A percentile compares a stretch with the other conserved stretches of the same genome.
Conservation (phyloP, 2,888 invertebrate genomes). For the Rotaria magnacalcarata region DNA sequence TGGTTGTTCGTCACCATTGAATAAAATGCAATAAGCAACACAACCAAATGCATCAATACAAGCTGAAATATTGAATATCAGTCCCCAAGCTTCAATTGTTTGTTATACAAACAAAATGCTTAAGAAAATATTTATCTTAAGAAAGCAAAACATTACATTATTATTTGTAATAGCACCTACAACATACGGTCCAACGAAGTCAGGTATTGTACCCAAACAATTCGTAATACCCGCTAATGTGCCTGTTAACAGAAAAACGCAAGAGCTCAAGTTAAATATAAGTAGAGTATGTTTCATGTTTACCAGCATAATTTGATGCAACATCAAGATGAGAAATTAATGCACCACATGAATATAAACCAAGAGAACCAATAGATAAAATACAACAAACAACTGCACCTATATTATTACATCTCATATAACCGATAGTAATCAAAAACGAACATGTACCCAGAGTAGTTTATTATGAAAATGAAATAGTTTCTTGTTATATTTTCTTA, state of each 20-base stretch:
- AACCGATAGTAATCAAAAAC: not conserved
- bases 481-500: not conserved
- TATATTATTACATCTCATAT: not conserved
- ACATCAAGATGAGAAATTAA: constrained; percentile 4
- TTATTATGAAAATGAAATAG: not conserved
- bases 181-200: constrained; percentile 39
- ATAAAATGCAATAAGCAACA: constrained; percentile 37
- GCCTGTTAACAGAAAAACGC: not conserved
- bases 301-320: constrained; percentile 12
- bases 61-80: constrained; percentile 38
- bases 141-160: not conserved
- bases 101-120: constrained; percentile 13
- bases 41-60: constrained; percentile 39
- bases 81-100: constrained; percentile 40
- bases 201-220: constrained; percentile 42
- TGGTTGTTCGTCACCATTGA: constrained; percentile 35
- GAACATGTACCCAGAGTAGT: not conserved
- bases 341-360: not conserved
- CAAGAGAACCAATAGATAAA: not conserved
- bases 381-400: constrained; percentile 14
- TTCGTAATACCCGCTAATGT: constrained; percentile 42
- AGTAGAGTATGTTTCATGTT: too few relatives aligned
- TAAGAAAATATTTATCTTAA: too few relatives aligned
- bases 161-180: constrained; percentile 36
- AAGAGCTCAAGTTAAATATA: too few relatives aligned